A percentile compares a stretch with the other conserved stretches of the same genome.
Evolutionary conservation across 2,888 invertebrate species (phyloP).

Genomic region (Myopa testacea): DNA sequence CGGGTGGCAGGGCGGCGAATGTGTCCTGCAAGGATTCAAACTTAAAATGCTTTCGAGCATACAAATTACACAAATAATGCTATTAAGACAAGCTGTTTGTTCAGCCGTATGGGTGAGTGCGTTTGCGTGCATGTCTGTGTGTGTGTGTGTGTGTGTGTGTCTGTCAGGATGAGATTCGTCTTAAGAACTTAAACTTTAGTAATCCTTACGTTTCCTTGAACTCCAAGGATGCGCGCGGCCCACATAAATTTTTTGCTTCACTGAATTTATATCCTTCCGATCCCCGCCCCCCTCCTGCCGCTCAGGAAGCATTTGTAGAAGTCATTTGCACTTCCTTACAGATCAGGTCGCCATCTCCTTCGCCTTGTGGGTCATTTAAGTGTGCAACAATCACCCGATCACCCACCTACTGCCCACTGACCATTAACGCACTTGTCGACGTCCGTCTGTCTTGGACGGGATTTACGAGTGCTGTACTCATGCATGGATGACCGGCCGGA

Average conservation of each 20-base stretch:
- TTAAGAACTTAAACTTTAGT: slow-evolving; percentile 37
- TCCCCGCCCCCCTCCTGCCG: not conserved
- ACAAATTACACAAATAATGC: slow-evolving; percentile 63
- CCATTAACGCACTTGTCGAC: slow-evolving; percentile 36
- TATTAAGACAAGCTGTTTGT: slow-evolving; percentile 37
- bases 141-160: slow-evolving; percentile 10
- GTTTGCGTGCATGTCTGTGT: slow-evolving; percentile 28
- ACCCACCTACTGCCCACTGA: slow-evolving; percentile 12
- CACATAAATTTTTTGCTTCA: slow-evolving; percentile 35
- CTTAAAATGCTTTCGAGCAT: slow-evolving; percentile 66
- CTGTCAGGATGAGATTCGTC: not conserved
- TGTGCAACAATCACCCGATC: not conserved
- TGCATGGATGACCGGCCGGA: slow-evolving; percentile 26
- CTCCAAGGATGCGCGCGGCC: slow-evolving; percentile 28
- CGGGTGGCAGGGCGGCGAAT: slow-evolving; percentile 34
- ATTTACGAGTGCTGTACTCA: slow-evolving; percentile 21
- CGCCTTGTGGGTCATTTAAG: slow-evolving; percentile 2
- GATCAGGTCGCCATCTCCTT: not conserved
- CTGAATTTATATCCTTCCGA: slow-evolving; percentile 33
- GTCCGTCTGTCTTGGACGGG: slow-evolving; percentile 19
- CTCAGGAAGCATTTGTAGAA: slow-evolving; percentile 26
- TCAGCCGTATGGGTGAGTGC: slow-evolving; percentile 13
- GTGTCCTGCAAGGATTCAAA: slow-evolving; percentile 46
- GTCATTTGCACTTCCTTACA: slow-evolving; percentile 38
- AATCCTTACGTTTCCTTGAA: slow-evolving; percentile 29